Base-by-base conservation (phyloP, 2,888 invertebrate genomes). In the Netelia melanura region DNA sequence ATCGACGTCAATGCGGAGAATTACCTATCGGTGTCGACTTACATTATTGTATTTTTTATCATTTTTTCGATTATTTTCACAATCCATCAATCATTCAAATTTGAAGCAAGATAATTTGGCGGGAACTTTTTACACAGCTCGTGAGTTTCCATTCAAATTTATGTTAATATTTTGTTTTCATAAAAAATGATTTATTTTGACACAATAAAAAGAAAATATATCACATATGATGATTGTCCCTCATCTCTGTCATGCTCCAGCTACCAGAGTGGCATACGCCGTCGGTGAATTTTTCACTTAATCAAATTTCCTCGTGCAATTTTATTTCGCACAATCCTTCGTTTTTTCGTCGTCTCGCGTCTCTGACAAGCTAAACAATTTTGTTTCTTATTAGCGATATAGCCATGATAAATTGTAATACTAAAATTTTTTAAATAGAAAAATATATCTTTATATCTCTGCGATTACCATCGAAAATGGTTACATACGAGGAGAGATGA, bases 251-350 rank as follows among this genome's bases (percentile, higher is more conserved):
- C 48, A 48, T 48, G 11, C 14, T 1, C 11, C 2, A 11, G n/a
- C n/a, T 38, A n/a, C 38, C 14, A 1, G 1, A 62, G 54, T 17
- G 25, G 71, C 62, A 54, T 64, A 56, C 54, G n/a, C 14, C 17
- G 3, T 21, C 48, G 30, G 61, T 70, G 5, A 9, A 2, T 17
- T 21, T 70, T 70, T 62, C 70, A 38, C 11, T 14, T 64, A 71
- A 79, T 62, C 23, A 71, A 61, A 79, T 79, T 79, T 71, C 23
- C 64, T 14, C n/a, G 64, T 1, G 64, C 21, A 64, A 54, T 71
- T 79, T 43, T 21, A 70, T 23, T 17, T 56, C 0, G 9, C 56
- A 56, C 30, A 5, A 30, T 48, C 0, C 48, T 14, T 48, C 48
- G 11, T 14, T 14, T 14, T 6, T 3, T 11, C 14, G 10, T 21